A percentile compares a stretch with the other conserved stretches of the same genome.
Conservation (phyloP, 2,888 invertebrate species). For the Drosophila nigritarsus region DNA sequence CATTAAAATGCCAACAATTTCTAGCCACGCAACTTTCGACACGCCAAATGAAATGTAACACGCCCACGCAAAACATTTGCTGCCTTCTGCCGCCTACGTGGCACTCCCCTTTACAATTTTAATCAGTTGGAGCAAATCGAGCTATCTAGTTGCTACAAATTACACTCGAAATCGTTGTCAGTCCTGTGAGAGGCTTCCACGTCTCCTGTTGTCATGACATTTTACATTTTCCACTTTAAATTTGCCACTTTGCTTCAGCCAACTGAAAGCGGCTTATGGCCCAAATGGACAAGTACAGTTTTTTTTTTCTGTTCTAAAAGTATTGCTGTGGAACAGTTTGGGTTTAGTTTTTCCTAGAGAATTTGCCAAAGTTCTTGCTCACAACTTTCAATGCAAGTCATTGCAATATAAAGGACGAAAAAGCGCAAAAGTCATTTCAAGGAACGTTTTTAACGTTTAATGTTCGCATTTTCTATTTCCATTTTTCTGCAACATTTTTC, state of each 20-base stretch:
- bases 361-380: constrained; percentile 22
- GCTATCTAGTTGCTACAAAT: constrained; percentile 53
- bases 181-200: constrained; percentile 8
- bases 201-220: constrained; percentile 19
- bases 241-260: constrained; percentile 20
- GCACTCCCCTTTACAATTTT: constrained; percentile 24
- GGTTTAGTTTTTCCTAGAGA: not conserved
- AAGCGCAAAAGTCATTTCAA: constrained; percentile 44
- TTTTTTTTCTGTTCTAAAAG: constrained; percentile 4
- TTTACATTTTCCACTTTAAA: constrained; percentile 22
- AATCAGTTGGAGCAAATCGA: constrained; percentile 31
- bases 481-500: not conserved
- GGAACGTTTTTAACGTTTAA: constrained; percentile 35
- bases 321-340: constrained; percentile 5
- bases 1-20: constrained; percentile 68
- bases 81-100: not conserved
- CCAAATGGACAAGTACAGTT: constrained; percentile 16
- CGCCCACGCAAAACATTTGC: constrained; percentile 37
- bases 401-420: constrained; percentile 20
- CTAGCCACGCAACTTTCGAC: constrained; percentile 57
- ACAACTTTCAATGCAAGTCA: constrained; percentile 31
- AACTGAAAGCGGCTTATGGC: constrained; percentile 31
- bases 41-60: constrained; percentile 61
- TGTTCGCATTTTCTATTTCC: not conserved
- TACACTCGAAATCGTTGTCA: constrained; percentile 38